Conservation (phyloP, 2,797 vertebrate species). For the Rhinella marina region DNA sequence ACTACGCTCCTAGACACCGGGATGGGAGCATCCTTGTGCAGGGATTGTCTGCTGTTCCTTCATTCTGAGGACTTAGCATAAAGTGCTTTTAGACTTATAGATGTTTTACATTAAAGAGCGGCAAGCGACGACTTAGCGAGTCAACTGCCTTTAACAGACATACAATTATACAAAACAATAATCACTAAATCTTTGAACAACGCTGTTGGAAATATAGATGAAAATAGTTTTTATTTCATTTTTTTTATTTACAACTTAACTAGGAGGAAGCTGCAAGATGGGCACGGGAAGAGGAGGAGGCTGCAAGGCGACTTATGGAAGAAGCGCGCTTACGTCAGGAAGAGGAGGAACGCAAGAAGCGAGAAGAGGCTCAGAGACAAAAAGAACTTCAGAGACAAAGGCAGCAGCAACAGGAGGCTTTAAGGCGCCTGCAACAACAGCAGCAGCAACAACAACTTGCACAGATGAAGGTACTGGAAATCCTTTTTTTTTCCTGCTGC, state of each 20-base stretch:
- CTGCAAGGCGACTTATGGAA: constrained; percentile 81
- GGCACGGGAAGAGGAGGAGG: constrained; percentile 83
- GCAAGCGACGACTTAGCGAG: too few species aligned
- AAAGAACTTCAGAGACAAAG: constrained; percentile 92
- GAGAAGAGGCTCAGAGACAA: constrained; percentile 84
- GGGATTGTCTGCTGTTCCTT: too few species aligned
- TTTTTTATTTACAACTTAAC: background rate
- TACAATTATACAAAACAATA: too few species aligned
- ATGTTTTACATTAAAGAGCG: too few species aligned
- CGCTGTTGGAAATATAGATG: too few species aligned
- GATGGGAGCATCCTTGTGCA: too few species aligned
- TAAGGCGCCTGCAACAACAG: constrained; percentile 89
- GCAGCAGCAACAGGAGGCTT: constrained; percentile 93
- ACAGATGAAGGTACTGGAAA: constrained; percentile 87
- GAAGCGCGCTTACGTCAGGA: constrained; percentile 85
- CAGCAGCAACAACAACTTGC: constrained; percentile 96
- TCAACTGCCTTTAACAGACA: too few species aligned
- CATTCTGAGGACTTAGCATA: too few species aligned
- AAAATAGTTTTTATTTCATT: background rate
- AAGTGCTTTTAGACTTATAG: too few species aligned
- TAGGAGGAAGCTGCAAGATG: constrained; percentile 88
- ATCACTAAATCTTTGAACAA: too few species aligned
- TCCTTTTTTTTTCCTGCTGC: background rate
- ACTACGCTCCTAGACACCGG: background rate
- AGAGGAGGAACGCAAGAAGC: constrained; percentile 81